These are phyloP conservation scores for Eupithecia dodoneata DNA, from an alignment of 2,888 invertebrate species.

Conservation along the genomic window DNA sequence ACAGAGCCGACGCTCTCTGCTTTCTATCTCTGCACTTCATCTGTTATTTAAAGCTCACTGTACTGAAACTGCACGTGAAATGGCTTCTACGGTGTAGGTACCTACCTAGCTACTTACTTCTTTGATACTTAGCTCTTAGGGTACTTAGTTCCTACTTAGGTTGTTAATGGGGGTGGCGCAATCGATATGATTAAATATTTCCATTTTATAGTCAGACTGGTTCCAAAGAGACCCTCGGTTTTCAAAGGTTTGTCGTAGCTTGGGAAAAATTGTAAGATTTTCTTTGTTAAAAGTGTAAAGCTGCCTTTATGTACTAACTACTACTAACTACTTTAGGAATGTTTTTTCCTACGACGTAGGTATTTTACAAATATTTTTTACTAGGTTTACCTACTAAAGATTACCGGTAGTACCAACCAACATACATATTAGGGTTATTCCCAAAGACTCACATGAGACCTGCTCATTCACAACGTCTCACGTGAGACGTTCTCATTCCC, in stretches of 20 bases:
- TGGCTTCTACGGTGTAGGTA: conserved; percentile 57
- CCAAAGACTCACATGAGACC: too few species aligned
- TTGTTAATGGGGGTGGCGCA: background rate
- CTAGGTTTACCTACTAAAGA: background rate
- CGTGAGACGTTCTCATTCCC: too few species aligned
- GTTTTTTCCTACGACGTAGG: too few species aligned
- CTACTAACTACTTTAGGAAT: too few species aligned
- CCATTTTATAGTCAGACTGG: background rate
- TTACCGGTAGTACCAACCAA: background rate
- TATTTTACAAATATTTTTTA: background rate
- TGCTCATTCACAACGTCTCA: too few species aligned
- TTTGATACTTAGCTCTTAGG: conserved; percentile 36
- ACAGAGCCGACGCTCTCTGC: conserved; percentile 55
- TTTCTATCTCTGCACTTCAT: conserved; percentile 74
- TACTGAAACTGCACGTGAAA: conserved; percentile 62
- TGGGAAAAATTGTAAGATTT: background rate
- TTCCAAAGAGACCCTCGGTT: background rate
- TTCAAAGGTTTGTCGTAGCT: background rate
- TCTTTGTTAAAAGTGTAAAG: background rate
- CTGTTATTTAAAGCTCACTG: conserved; percentile 74
- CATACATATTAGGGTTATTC: too few species aligned
- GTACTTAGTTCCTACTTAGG: conserved; percentile 17
- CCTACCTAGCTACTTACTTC: conserved; percentile 52
- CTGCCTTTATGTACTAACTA: background rate
- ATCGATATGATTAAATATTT: background rate